A percentile compares a stretch with the other conserved stretches of the same genome.
These are phyloP conservation scores for Salpingus planirostris DNA, from an alignment of 2,888 invertebrate genomes.

Conservation along the genomic window DNA sequence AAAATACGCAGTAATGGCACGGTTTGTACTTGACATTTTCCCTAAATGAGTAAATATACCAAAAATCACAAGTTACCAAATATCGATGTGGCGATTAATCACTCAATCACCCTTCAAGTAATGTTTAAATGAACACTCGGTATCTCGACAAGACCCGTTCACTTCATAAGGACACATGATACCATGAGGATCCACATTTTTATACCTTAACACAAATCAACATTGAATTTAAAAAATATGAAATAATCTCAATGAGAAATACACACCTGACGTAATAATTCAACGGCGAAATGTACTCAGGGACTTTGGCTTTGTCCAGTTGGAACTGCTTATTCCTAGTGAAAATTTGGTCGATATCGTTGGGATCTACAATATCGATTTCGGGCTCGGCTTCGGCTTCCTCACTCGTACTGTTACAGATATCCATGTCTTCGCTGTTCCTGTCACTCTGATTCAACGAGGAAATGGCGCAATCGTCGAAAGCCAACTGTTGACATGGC, in stretches of 20 bases:
- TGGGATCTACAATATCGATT: constrained; percentile 22
- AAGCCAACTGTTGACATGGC: too few species aligned
- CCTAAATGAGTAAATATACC: too few species aligned
- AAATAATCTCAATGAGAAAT: too few species aligned
- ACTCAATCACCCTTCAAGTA: constrained; percentile 9
- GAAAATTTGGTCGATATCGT: constrained; percentile 23
- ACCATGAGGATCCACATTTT: constrained; percentile 29
- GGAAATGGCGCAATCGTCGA: constrained; percentile 3
- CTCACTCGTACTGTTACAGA: constrained; percentile 10
- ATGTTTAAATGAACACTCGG: constrained; percentile 36
- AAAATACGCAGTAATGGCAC: too few species aligned
- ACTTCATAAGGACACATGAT: constrained; percentile 38
- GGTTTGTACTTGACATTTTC: constrained; percentile 12
- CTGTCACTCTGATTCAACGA: constrained; percentile 1
- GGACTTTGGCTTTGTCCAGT: constrained; percentile 12
- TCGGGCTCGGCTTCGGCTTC: constrained; percentile 4
- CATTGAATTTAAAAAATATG: constrained; percentile 2
- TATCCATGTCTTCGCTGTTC: constrained; percentile 13
- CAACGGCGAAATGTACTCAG: constrained; percentile 35
- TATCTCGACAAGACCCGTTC: constrained; percentile 36
- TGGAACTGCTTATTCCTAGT: constrained; percentile 7
- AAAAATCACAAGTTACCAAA: constrained; percentile 3
- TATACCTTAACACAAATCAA: constrained; percentile 15
- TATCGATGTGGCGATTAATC: too few species aligned
- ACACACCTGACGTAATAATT: constrained; percentile 26